Conservation (phyloP, 2,888 invertebrate species). For the Tachina fera region DNA sequence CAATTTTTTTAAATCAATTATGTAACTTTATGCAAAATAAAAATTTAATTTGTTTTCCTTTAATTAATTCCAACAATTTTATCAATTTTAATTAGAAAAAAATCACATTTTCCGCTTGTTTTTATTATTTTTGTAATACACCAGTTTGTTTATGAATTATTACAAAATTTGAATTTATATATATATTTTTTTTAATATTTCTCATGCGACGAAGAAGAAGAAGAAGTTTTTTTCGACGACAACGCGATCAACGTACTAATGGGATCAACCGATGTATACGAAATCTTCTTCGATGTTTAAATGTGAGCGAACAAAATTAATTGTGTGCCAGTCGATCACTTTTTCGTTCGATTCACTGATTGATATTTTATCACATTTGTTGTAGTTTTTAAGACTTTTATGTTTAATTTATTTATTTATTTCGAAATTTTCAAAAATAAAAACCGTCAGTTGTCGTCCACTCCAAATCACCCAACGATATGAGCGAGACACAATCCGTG, state of each 20-base stretch:
- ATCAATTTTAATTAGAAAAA: slow-evolving; percentile 30
- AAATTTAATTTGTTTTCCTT: slow-evolving; percentile 34
- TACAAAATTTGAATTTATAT: slow-evolving; percentile 51
- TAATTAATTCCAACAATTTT: slow-evolving; percentile 60
- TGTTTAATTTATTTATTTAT: slow-evolving; percentile 32
- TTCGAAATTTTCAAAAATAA: slow-evolving; percentile 55
- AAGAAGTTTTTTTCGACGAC: slow-evolving; percentile 29
- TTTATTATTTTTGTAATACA: slow-evolving; percentile 1
- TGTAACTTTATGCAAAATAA: slow-evolving; percentile 58
- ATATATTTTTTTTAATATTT: slow-evolving; percentile 42
- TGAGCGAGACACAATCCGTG: slow-evolving; percentile 66
- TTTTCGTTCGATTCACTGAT: slow-evolving; percentile 69
- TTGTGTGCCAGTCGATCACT: slow-evolving; percentile 70
- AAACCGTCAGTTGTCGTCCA: slow-evolving; percentile 65
- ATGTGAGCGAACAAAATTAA: slow-evolving; percentile 67
- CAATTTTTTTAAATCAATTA: slow-evolving; percentile 41
- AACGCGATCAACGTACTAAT: slow-evolving; percentile 57
- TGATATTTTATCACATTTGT: slow-evolving; percentile 71
- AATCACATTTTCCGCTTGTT: slow-evolving; percentile 43
- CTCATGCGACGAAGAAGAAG: slow-evolving; percentile 28
- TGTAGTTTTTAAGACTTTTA: slow-evolving; percentile 45
- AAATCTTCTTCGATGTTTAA: slow-evolving; percentile 62
- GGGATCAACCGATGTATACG: slow-evolving; percentile 60
- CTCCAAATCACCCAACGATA: slow-evolving; percentile 60
- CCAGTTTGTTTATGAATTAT: slow-evolving; percentile 61